Conservation (phyloP, 2,113 vertebrate genomes). For the Donacobius atricapilla region DNA sequence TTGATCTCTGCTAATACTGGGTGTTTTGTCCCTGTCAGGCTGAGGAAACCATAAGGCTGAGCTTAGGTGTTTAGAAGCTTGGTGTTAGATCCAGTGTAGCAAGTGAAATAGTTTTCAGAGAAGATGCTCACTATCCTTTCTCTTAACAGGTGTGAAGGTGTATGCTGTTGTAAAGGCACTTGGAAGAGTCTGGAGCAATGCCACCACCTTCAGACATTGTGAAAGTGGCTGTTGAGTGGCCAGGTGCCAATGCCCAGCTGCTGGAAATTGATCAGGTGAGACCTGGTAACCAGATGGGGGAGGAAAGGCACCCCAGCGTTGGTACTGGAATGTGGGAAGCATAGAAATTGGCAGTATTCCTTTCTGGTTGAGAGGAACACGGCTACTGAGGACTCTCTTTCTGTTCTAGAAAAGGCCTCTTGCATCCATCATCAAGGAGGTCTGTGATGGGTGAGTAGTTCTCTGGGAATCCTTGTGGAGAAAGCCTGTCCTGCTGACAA, state of each 20-base stretch:
- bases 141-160: neutral
- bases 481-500: neutral
- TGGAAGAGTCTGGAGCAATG: constrained; percentile 71
- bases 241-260: constrained; percentile 94
- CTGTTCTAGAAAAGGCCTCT: constrained; percentile 90
- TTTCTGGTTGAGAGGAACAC: neutral
- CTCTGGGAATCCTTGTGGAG: neutral
- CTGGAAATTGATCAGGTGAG: constrained; percentile 97
- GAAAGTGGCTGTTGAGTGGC: constrained; percentile 98
- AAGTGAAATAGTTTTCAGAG: neutral
- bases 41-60: neutral
- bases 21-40: neutral
- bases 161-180: neutral
- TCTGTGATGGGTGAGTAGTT: constrained; percentile 92
- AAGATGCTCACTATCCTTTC: neutral
- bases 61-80: neutral
- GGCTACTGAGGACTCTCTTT: constrained; percentile 8
- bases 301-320: neutral
- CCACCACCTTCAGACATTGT: constrained; percentile 94
- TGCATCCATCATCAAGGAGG: constrained; percentile 93
- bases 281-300: neutral
- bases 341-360: neutral
- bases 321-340: neutral
- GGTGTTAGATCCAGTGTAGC: neutral
- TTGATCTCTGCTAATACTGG: neutral